Conservation (phyloP, 2,113 vertebrate species). For the Lonchura striata region DNA sequence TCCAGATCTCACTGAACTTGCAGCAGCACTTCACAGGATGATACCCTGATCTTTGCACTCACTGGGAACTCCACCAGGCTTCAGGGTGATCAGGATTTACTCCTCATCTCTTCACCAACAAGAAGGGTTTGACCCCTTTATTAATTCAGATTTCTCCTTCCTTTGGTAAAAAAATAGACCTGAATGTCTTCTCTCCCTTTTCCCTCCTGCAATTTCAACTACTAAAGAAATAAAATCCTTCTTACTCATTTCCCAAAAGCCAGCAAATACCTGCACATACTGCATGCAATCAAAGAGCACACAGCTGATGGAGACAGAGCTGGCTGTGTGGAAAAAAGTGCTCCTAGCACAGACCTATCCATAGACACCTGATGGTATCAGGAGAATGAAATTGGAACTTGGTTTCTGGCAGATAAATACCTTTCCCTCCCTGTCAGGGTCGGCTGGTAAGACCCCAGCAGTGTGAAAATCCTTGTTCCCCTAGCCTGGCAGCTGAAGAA, state of each 20-base stretch:
- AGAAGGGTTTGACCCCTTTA: background rate
- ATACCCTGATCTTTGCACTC: background rate
- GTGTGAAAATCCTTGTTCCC: no score
- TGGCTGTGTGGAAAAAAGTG: background rate
- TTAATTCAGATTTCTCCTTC: background rate
- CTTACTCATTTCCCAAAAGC: background rate
- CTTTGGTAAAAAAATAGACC: background rate
- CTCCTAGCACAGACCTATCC: background rate
- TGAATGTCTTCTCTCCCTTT: background rate
- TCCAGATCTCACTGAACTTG: background rate
- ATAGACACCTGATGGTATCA: background rate
- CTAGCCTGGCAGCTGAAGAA: no score
- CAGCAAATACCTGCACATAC: background rate
- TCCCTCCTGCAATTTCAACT: background rate
- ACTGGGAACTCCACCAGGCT: background rate
- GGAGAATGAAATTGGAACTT: background rate
- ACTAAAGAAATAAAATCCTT: background rate
- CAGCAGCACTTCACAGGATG: background rate
- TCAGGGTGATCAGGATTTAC: rapidly evolving
- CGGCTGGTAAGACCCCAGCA: no score
- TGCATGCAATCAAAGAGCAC: background rate
- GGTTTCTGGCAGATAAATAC: background rate
- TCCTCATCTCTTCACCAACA: background rate
- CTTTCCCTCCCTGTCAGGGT: background rate
- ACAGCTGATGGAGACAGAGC: background rate